Evolutionary conservation across 1,140 invertebrate species (phyloP).

Genomic region (Pogonognathellus flavescens): DNA sequence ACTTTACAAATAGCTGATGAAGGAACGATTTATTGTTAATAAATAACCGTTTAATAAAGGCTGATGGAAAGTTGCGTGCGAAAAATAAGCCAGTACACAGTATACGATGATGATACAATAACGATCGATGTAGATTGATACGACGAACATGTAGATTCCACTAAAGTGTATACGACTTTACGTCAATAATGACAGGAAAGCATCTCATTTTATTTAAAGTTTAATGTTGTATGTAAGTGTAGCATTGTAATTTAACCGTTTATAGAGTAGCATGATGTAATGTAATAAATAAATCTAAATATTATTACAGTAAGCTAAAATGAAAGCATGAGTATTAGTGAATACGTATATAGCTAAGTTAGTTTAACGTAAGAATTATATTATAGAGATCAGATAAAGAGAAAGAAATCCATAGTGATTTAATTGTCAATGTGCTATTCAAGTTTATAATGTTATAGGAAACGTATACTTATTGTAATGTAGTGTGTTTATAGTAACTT

Average conservation of each 20-base stretch:
- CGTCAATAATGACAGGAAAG: constrained; percentile 29
- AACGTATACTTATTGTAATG: constrained; percentile 9
- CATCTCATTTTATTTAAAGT: constrained; percentile 43
- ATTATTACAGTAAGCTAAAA: neutral
- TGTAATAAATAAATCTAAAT: neutral
- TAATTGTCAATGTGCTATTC: constrained; percentile 44
- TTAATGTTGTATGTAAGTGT: neutral
- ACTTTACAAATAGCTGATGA: neutral
- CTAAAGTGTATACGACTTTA: constrained; percentile 36
- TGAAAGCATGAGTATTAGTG: neutral
- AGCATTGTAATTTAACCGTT: neutral
- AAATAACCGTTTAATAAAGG: constrained; percentile 42
- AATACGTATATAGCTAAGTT: neutral
- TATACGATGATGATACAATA: constrained; percentile 30
- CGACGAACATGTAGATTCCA: constrained; percentile 43
- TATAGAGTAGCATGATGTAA: neutral
- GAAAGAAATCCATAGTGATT: neutral
- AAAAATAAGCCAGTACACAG: constrained; percentile 33
- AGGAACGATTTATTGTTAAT: constrained; percentile 6
- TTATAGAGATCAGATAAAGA: neutral
- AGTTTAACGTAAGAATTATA: neutral
- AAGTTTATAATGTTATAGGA: constrained; percentile 3
- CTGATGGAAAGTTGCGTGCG: constrained; percentile 30
- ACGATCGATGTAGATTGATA: constrained; percentile 24
- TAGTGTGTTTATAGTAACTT: constrained; percentile 10